These are phyloP conservation scores for Corvus hawaiiensis DNA, from an alignment of 2,113 vertebrate genomes.

Conservation along the genomic window DNA sequence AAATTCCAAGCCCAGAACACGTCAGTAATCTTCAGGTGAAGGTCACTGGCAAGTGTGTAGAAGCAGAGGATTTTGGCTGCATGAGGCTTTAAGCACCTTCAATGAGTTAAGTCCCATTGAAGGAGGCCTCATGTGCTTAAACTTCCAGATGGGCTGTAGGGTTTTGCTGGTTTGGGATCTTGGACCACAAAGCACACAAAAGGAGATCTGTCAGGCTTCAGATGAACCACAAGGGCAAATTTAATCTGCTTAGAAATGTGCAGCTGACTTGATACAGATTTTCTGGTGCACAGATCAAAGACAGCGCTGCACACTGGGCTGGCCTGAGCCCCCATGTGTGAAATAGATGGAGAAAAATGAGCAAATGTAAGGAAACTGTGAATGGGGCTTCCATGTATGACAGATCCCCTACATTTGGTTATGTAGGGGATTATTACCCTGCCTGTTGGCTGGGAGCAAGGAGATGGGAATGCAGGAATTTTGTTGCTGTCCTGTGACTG, in stretches of 20 bases:
- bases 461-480: background rate
- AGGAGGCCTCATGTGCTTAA: background rate
- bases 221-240: slow-evolving; percentile 29
- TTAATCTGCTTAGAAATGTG: slow-evolving; percentile 54
- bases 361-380: background rate
- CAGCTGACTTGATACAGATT: slow-evolving; percentile 43
- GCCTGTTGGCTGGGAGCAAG: background rate
- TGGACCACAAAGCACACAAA: background rate
- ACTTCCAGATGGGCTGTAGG: background rate
- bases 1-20: background rate
- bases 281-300: slow-evolving; percentile 55
- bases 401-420: background rate
- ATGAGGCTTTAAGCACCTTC: background rate
- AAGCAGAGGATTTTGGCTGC: background rate
- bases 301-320: background rate
- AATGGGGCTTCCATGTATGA: background rate
- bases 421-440: background rate
- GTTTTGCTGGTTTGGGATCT: background rate
- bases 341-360: background rate
- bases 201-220: slow-evolving; percentile 9
- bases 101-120: background rate
- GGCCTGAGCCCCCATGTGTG: background rate
- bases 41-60: background rate
- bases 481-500: background rate
- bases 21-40: background rate